Conservation (phyloP, 2,888 invertebrate genomes). For the Plusia festucae region DNA sequence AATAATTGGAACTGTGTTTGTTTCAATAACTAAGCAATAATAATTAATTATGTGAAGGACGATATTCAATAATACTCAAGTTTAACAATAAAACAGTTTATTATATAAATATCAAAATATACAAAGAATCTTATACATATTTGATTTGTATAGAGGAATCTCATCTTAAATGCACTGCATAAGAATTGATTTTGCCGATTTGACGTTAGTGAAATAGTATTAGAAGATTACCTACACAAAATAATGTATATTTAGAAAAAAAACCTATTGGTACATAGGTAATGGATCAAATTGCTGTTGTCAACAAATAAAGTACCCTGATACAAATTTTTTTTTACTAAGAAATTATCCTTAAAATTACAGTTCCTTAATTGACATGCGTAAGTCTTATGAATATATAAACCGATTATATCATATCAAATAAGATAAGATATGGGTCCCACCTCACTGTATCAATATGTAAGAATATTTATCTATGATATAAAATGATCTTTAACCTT, state of each 20-base stretch:
- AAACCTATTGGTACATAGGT: conserved; percentile 57
- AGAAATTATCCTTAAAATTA: conserved; percentile 2
- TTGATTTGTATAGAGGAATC: conserved; percentile 50
- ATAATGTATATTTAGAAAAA: conserved; percentile 48
- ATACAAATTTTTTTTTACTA: conserved; percentile 48
- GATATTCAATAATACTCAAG: conserved; percentile 71
- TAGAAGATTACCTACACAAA: conserved; percentile 52
- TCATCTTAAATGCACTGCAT: conserved; percentile 67
- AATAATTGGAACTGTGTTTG: conserved; percentile 50
- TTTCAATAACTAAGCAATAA: conserved; percentile 71
- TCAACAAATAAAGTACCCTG: conserved; percentile 72
- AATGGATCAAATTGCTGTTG: conserved; percentile 69
- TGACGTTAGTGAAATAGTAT: conserved; percentile 49
- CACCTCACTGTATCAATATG: conserved; percentile 15
- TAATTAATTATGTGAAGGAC: conserved; percentile 67
- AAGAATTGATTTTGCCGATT: conserved; percentile 70
- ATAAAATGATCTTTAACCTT: conserved; percentile 24
- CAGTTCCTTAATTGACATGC: conserved; percentile 17
- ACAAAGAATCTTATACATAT: conserved; percentile 54
- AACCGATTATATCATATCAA: conserved; percentile 18
- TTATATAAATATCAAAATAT: conserved; percentile 65
- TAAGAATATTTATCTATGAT: conserved; percentile 20
- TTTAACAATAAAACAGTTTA: conserved; percentile 69
- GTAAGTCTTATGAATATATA: conserved; percentile 11
- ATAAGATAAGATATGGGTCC: conserved; percentile 37